These are phyloP conservation scores for Fragum fragum DNA, from an alignment of 2,888 invertebrate species.

Conservation along the genomic window DNA sequence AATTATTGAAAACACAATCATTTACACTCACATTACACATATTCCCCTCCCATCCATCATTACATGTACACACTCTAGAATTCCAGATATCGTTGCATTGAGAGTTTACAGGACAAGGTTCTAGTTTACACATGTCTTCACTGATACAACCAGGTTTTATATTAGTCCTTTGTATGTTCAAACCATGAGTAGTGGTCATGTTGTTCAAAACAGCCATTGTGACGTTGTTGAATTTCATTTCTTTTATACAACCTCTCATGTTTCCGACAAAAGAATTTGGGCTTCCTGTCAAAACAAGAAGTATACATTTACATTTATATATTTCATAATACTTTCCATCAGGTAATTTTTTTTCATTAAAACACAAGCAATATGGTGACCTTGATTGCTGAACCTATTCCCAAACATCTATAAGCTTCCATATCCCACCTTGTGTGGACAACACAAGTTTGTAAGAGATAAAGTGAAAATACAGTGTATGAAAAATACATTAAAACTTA, in stretches of 20 bases:
- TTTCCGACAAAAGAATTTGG: slow-evolving; percentile 70
- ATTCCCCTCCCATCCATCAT: slow-evolving; percentile 81
- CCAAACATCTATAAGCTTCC: too few relatives aligned
- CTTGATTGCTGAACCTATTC: too few relatives aligned
- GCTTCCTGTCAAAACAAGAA: slow-evolving; percentile 70
- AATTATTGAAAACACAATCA: slow-evolving; percentile 73
- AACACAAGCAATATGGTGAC: too few relatives aligned
- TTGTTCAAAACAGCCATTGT: slow-evolving; percentile 59
- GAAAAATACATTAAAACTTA: too few relatives aligned
- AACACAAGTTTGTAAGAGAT: too few relatives aligned
- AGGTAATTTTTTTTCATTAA: too few relatives aligned
- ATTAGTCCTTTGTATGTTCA: slow-evolving; percentile 55
- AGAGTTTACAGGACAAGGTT: slow-evolving; percentile 78
- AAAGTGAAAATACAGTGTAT: too few relatives aligned
- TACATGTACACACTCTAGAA: slow-evolving; percentile 76
- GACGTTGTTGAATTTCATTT: slow-evolving; percentile 75
- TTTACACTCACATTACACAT: slow-evolving; percentile 77
- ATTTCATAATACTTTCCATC: too few relatives aligned
- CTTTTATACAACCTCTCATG: slow-evolving; percentile 82
- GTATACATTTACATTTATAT: too few relatives aligned
- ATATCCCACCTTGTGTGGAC: too few relatives aligned
- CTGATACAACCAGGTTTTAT: slow-evolving; percentile 76
- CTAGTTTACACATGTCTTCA: slow-evolving; percentile 74
- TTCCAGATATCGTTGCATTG: slow-evolving; percentile 82
- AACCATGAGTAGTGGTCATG: slow-evolving; percentile 37